phyloP scores from a whole-genome alignment of 2,888 invertebrate genomes.

The Nephrocerus scutellatus region DNA sequence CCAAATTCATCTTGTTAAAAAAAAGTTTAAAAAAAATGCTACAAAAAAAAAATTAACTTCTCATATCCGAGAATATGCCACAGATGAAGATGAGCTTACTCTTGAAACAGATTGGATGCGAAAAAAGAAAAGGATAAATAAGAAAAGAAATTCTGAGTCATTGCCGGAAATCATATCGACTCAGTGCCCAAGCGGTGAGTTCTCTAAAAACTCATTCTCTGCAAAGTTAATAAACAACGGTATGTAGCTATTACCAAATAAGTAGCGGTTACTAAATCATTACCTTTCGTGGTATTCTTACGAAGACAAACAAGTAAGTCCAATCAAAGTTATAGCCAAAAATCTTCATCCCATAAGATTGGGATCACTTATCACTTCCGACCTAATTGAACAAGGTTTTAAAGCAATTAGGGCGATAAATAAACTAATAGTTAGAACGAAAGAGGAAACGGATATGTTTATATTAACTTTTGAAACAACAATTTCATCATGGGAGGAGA shows the following conservation, averaged over 20 bases:
- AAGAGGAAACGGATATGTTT: slow-evolving; percentile 7
- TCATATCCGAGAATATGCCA: slow-evolving; percentile 3
- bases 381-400: slow-evolving; percentile 1
- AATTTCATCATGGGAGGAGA: no score
- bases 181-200: neutral
- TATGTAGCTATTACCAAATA: neutral
- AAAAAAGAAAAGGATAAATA: slow-evolving; percentile 1
- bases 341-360: slow-evolving; percentile 3
- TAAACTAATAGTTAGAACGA: neutral
- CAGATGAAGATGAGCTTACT: slow-evolving; percentile 4
- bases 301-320: slow-evolving; percentile 6
- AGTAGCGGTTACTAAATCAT: neutral
- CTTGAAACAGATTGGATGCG: slow-evolving; percentile 1
- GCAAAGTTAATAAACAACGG: neutral
- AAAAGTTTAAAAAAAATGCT: no score
- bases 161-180: slow-evolving; percentile 1
- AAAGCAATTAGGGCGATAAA: neutral
- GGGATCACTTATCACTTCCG: neutral
- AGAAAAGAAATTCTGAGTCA: slow-evolving; percentile 1
- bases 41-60: no score
- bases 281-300: neutral
- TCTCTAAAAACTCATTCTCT: neutral
- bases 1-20: no score
- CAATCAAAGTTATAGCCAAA: slow-evolving; percentile 8
- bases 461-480: slow-evolving; percentile 6